Percentiles rank a stretch among this genome's conserved stretches.
Conservation (phyloP, 2,113 vertebrate species). For the Panurus biarmicus region DNA sequence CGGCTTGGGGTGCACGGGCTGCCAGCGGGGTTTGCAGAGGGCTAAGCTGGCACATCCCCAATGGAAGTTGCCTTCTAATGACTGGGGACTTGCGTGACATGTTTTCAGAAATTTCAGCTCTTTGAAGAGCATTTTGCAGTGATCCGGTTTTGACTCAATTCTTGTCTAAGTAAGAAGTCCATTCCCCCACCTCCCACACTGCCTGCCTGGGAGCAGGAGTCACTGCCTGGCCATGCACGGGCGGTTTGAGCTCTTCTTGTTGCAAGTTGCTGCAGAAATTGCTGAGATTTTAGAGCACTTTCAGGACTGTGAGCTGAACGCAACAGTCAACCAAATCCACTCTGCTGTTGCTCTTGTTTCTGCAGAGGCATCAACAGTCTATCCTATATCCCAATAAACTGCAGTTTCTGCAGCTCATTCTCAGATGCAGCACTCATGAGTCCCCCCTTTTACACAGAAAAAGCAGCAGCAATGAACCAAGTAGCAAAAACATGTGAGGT, state of each 20-base stretch:
- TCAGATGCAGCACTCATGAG: not conserved
- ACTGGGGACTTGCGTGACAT: accelerated
- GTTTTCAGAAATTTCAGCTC: not conserved
- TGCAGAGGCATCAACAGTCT: not conserved
- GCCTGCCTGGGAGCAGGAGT: not conserved
- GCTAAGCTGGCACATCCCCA: not conserved
- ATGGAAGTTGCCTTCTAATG: not conserved
- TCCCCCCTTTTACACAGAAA: not conserved
- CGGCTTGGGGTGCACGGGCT: accelerated
- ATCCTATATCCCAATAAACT: not conserved
- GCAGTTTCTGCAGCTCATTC: not conserved
- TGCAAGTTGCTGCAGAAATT: not conserved
- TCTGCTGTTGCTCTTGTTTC: not conserved
- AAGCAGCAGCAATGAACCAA: not conserved
- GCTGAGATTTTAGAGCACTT: not conserved
- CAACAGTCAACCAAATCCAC: not conserved
- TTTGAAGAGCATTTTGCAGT: not conserved
- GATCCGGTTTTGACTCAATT: not conserved
- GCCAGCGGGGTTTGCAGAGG: not conserved
- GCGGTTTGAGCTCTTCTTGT: not conserved
- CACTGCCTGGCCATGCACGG: accelerated
- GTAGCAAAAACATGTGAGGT: not conserved
- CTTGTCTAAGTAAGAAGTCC: not conserved
- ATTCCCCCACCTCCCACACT: not conserved
- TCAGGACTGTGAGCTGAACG: not conserved